phyloP scores from a whole-genome alignment of 2,797 vertebrate species.

The Anguilla obscura region DNA sequence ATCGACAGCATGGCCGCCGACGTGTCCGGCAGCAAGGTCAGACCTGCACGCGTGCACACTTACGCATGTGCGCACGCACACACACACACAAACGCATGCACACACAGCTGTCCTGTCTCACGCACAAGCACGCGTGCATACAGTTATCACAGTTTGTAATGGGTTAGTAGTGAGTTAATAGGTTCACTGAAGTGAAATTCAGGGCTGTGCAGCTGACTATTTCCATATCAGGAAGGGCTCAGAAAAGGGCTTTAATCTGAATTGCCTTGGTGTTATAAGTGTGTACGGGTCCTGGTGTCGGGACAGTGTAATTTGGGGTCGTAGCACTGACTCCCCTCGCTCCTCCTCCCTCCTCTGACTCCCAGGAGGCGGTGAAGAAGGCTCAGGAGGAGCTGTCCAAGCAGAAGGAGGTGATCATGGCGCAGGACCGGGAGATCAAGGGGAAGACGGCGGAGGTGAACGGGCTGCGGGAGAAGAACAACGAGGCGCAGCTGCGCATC shows the following conservation, averaged over 20 bases:
- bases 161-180: too few relatives aligned
- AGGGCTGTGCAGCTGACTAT: too few relatives aligned
- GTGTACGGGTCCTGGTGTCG: background rate
- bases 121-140: too few relatives aligned
- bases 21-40: conserved; percentile 82
- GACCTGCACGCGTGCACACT: too few relatives aligned
- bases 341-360: conserved; percentile 1
- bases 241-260: background rate
- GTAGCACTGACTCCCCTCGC: background rate
- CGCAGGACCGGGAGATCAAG: conserved; percentile 84
- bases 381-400: conserved; percentile 82
- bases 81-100: too few relatives aligned
- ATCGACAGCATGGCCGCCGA: conserved; percentile 75
- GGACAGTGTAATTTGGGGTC: background rate
- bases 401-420: conserved; percentile 81
- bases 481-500: conserved; percentile 85
- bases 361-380: conserved; percentile 80
- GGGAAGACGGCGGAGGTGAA: conserved; percentile 74
- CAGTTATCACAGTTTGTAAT: too few relatives aligned
- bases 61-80: too few relatives aligned
- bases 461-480: conserved; percentile 78
- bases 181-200: background rate
- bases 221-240: too few relatives aligned
- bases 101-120: too few relatives aligned
- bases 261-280: background rate